A percentile compares a stretch with the other conserved stretches of the same genome.
Conservation (phyloP, 2,888 invertebrate species). For the Pristionchus arcanus region DNA sequence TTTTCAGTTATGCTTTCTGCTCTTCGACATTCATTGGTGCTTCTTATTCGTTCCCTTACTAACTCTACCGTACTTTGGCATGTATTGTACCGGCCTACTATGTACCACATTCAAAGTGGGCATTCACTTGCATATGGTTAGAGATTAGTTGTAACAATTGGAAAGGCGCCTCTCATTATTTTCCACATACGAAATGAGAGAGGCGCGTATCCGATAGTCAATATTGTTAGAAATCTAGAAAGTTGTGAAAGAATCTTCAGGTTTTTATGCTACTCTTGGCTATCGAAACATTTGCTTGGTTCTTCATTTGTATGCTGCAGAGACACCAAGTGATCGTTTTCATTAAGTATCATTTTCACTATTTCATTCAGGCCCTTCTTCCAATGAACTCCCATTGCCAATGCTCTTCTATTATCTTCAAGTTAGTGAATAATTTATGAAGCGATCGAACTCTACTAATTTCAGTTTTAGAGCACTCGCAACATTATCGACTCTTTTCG, state of each 20-base stretch:
- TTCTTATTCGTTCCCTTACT: conserved; percentile 7
- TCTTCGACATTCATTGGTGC: conserved; percentile 30
- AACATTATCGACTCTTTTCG: background rate
- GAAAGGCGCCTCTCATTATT: background rate
- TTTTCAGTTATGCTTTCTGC: conserved; percentile 6
- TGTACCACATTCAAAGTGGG: conserved; percentile 12
- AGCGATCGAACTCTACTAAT: background rate
- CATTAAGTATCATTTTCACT: background rate
- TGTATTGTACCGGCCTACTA: background rate
- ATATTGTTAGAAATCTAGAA: too few relatives aligned
- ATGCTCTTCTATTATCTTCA: background rate
- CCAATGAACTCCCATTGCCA: conserved; percentile 1
- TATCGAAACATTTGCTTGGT: conserved; percentile 20
- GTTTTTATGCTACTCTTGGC: background rate
- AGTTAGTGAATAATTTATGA: background rate
- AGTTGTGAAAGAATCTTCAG: background rate
- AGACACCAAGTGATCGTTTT: background rate
- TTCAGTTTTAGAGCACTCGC: conserved; percentile 27
- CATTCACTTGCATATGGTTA: background rate
- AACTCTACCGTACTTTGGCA: background rate
- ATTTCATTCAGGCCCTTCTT: background rate
- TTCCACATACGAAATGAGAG: background rate
- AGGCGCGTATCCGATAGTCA: too few relatives aligned
- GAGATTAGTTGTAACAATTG: too few relatives aligned
- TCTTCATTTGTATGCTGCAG: conserved; percentile 31